Base-by-base conservation (phyloP, 1,140 invertebrate species). In the Antheraea mylitta region DNA sequence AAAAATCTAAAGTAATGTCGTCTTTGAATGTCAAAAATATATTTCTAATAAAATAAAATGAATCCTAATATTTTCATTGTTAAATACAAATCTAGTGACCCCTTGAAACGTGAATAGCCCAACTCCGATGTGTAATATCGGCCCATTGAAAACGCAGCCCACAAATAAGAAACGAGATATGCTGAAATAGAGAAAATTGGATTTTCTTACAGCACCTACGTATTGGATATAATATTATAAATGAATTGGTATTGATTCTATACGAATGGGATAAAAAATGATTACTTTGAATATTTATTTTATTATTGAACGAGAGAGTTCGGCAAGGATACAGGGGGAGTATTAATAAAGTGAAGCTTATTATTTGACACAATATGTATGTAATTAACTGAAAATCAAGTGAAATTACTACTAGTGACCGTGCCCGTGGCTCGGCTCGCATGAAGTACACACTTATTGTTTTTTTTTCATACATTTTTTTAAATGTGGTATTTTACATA, bases 121-220 rank as follows among this genome's bases (percentile, higher is more conserved):
- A 60, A 53, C 67, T 71, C 68, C 66, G 38, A 65, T 71, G 66
- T 71, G 70, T 67, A 68, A 72, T 69, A 72, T 68, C 69, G 73
- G 69, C 70, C 70, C 59, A 75, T 75, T 72, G 70, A 72, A 65
- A 65, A 48, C 58, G 66, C 65, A 70, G 71, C 68, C 73, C 70
- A 67, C 73, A 75, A 75, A 72, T 72, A 75, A 75, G 61, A 75
- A 71, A 60, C 67, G 8, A 68, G 70, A 74, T 75, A 68, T 65
- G 64, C 60, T 42, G 42, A 53, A 61, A 53, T 53, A 65, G 60
- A 38, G 73, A 69, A 75, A 72, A 75, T 75, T 75, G 73, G 70
- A 75, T 75, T 75, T 75, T 67, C 73, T 71, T 71, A 69, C 67
- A 71, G 42, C 53, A 53, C 16, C 11, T 53, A 18, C 64, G 45